Evolutionary conservation across 2,888 invertebrate genomes (phyloP).

Genomic region (Meiosimyza decipiens): DNA sequence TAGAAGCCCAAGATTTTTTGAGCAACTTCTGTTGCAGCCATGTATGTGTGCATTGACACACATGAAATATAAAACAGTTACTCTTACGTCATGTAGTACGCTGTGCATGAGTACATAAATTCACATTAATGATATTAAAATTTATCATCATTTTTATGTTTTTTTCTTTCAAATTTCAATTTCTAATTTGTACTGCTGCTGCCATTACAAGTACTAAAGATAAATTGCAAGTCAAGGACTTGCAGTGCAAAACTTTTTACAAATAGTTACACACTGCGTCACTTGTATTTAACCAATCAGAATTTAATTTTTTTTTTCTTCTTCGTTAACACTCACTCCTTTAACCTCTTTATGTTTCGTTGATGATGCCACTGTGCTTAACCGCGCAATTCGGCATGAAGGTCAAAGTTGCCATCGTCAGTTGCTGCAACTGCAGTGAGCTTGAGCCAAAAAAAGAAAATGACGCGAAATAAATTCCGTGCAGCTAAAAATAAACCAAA

Average conservation of each 20-base stretch:
- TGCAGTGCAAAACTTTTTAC: not conserved
- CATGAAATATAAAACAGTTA: too few species aligned
- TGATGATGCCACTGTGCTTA: not conserved
- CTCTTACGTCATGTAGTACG: too few species aligned
- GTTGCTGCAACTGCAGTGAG: constrained; percentile 5
- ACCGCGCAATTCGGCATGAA: constrained; percentile 23
- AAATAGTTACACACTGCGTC: not conserved
- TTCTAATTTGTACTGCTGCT: too few species aligned
- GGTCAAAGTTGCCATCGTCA: constrained; percentile 34
- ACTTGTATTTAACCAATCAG: not conserved
- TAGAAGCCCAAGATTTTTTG: too few species aligned
- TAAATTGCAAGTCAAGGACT: constrained; percentile 16
- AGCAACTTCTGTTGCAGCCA: too few species aligned
- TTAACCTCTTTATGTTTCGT: not conserved
- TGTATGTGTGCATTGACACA: too few species aligned
- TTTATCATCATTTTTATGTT: too few species aligned
- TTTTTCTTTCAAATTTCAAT: too few species aligned
- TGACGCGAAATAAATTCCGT: too few species aligned
- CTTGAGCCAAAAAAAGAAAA: not conserved
- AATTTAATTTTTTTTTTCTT: not conserved
- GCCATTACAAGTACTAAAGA: not conserved
- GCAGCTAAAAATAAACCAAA: too few species aligned
- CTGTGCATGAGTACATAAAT: too few species aligned
- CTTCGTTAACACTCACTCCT: not conserved
- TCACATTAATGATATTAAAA: too few species aligned